Evolutionary conservation across 1,140 invertebrate genomes (phyloP), one percentile per base, ranked within the genome.

Genomic region (Amphibalanus amphitrite): DNA sequence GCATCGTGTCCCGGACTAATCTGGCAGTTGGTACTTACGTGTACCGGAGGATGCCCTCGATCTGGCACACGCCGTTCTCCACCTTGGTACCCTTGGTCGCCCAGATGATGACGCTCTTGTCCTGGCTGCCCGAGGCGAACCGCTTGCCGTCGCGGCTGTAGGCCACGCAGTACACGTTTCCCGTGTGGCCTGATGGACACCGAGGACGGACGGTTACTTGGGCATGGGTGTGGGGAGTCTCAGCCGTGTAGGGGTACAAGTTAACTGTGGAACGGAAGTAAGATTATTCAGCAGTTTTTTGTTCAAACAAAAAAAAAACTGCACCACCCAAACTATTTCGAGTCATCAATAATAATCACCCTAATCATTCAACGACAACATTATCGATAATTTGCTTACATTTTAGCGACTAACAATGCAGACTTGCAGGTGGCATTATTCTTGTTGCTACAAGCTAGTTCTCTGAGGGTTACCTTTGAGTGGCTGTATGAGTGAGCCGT

Each of bases 21-120:
- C n/a, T n/a, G n/a, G n/a, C n/a, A n/a, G n/a, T n/a, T n/a, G n/a
- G 6, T 38, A 84, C 87, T 86, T 84, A 96, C 92, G 90, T 90
- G 81, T 98, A 99, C 85, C 98, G 98, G 17, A 98, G 83, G 76
- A 97, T 87, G 30, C 95, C 96, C 85, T 98, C 95, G 74, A 98
- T 84, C 82, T 67, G 65, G 26, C 65, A 67, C 23, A 28, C 65
- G 15, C 28, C 65, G 65, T 67, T 26, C 28, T 26, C 65, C 10
- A 28, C 65, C 26, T 67, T 26, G 26, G n/a, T 10, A 26, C 26
- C 65, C 26, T 97, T 95, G 59, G 88, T 89, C 25, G 91, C 96
- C 97, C 97, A 99, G 74, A 99, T 94, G 72, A 99, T 98, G 67
- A 99, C 95, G 82, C 90, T 90, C 83, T 97, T 98, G 80, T 99